Evolutionary conservation across 2,888 invertebrate species (phyloP).

Genomic region (Cheiracanthium punctorium): DNA sequence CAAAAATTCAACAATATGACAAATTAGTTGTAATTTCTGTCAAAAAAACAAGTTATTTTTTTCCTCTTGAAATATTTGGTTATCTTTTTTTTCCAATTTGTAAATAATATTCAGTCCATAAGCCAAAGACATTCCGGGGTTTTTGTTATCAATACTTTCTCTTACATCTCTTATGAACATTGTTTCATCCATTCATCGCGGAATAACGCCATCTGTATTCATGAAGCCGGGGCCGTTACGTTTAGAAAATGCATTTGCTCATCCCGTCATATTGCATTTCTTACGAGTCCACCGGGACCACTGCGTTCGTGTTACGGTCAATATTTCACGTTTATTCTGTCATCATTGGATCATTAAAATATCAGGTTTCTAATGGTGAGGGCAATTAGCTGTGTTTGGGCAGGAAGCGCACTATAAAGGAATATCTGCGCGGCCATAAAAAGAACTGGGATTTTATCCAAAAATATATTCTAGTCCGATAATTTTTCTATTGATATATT

Average conservation of each 20-base stretch:
- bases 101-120: too few species aligned
- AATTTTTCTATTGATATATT: too few species aligned
- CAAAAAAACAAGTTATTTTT: too few species aligned
- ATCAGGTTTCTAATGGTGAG: background rate
- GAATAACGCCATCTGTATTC: background rate
- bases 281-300: background rate
- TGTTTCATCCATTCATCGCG: background rate
- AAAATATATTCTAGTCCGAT: too few species aligned
- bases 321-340: conserved; percentile 8
- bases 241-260: conserved; percentile 3
- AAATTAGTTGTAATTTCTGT: too few species aligned
- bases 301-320: background rate
- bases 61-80: too few species aligned
- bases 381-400: background rate
- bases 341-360: conserved; percentile 4
- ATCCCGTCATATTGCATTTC: background rate
- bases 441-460: too few species aligned
- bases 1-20: too few species aligned
- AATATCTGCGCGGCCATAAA: too few species aligned
- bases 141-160: too few species aligned
- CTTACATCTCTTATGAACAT: background rate
- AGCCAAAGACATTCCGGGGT: too few species aligned
- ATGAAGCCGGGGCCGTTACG: background rate
- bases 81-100: too few species aligned
- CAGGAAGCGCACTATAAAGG: background rate